Percentiles rank a stretch among this genome's conserved stretches.
Evolutionary conservation across 2,113 vertebrate species (phyloP).

Genomic region (Gracilinanus agilis): DNA sequence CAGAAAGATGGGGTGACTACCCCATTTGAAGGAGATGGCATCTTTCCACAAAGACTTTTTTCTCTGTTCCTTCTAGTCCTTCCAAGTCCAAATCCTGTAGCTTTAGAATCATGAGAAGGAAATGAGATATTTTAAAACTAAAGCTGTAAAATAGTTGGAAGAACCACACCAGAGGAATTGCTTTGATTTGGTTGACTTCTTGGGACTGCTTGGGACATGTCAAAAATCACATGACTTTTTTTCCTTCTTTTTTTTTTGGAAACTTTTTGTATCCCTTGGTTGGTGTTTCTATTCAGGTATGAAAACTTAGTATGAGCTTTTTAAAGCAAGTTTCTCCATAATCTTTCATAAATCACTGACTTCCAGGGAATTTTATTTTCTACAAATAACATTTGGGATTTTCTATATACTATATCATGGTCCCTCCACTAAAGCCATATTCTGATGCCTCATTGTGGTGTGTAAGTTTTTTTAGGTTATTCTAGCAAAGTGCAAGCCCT

Average conservation of each 20-base stretch:
- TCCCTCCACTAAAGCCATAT: neutral
- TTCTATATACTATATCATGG: neutral
- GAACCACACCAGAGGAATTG: neutral
- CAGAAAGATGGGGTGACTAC: neutral
- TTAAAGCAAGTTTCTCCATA: constrained; percentile 20
- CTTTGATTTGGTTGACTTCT: constrained; percentile 25
- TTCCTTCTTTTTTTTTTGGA: constrained; percentile 18
- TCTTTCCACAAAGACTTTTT: constrained; percentile 19
- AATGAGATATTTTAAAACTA: neutral
- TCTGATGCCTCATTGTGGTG: neutral
- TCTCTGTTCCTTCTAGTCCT: constrained; percentile 13
- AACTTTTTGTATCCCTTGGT: constrained; percentile 1
- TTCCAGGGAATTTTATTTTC: constrained; percentile 11
- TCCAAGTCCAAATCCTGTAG: neutral
- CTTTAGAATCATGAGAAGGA: neutral
- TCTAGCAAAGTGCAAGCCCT: neutral
- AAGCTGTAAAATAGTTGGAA: neutral
- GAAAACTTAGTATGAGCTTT: neutral
- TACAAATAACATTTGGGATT: neutral
- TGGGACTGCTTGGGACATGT: neutral
- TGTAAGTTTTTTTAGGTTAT: neutral
- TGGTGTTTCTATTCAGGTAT: constrained; percentile 42
- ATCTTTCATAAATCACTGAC: constrained; percentile 22
- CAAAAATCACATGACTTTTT: constrained; percentile 26
- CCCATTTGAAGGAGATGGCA: neutral